These are phyloP conservation scores for Gopherus evgoodei DNA, from an alignment of 2,113 vertebrate genomes.

Conservation along the genomic window DNA sequence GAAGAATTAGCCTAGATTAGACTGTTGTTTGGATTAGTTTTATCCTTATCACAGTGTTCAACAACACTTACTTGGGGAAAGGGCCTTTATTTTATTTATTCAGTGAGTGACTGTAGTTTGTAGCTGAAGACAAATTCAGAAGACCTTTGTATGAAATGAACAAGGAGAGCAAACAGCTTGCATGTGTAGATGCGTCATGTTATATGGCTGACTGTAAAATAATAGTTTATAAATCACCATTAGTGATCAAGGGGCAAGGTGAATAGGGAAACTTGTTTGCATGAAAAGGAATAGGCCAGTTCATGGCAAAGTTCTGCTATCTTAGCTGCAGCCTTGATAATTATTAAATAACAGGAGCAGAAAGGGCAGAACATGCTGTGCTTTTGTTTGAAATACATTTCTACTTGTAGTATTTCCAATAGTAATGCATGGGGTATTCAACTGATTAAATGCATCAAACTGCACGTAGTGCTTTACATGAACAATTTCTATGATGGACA, in stretches of 20 bases:
- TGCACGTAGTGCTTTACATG: neutral
- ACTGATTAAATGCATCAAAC: conserved; percentile 41
- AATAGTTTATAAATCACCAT: conserved; percentile 2
- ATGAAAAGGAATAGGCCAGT: neutral
- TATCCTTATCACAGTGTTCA: conserved; percentile 25
- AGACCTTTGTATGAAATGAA: conserved; percentile 27
- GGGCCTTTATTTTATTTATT: conserved; percentile 49
- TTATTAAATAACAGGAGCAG: conserved; percentile 60
- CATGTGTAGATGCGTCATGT: neutral
- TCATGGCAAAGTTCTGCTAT: neutral
- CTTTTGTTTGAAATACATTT: conserved; percentile 31
- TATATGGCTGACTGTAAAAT: neutral
- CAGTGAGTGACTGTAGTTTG: neutral
- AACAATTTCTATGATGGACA: neutral
- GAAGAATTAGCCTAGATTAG: conserved; percentile 1
- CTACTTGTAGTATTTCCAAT: conserved; percentile 48
- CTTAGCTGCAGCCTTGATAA: conserved; percentile 33
- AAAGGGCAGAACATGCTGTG: conserved; percentile 28
- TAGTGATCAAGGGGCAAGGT: neutral
- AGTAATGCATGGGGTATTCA: conserved; percentile 51
- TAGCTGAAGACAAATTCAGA: neutral
- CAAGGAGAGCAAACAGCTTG: neutral
- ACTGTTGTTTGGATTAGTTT: conserved; percentile 41
- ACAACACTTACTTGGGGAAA: conserved; percentile 29
- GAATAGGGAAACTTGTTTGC: neutral